phyloP scores from a whole-genome alignment of 2,113 vertebrate genomes.

The Symphodus melops region DNA sequence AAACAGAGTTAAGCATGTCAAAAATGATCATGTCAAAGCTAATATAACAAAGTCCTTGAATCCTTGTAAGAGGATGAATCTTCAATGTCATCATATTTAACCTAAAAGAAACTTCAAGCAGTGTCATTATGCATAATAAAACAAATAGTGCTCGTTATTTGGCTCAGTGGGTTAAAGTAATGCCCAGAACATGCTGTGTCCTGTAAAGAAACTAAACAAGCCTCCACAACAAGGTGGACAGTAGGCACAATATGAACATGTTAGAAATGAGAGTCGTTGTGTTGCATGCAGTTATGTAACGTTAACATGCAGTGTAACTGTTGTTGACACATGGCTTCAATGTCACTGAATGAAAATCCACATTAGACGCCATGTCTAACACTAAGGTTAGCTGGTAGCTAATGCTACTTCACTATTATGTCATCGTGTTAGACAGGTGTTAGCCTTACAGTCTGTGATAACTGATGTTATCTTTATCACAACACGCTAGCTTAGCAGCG shows the following conservation, averaged over 20 bases:
- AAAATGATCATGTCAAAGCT: neutral
- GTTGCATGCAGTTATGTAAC: slow-evolving; percentile 38
- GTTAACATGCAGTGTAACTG: slow-evolving; percentile 1
- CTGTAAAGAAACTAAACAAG: neutral
- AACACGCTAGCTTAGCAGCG: slow-evolving; percentile 16
- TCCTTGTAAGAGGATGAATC: neutral
- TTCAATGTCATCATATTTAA: neutral
- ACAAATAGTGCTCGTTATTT: neutral
- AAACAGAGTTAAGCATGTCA: neutral
- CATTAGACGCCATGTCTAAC: slow-evolving; percentile 32
- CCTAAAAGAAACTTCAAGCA: neutral
- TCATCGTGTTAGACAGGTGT: neutral
- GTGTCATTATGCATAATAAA: neutral
- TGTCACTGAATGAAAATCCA: slow-evolving; percentile 51
- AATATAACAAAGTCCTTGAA: neutral
- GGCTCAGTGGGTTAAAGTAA: slow-evolving; percentile 1
- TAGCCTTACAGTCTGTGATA: neutral
- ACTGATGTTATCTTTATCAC: slow-evolving; percentile 1
- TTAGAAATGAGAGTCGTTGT: neutral
- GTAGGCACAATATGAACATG: neutral
- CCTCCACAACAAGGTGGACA: neutral
- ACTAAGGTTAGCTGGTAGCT: slow-evolving; percentile 20
- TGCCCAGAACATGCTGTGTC: neutral
- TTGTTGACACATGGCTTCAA: slow-evolving; percentile 40
- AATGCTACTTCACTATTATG: neutral